Percentiles rank a stretch among this genome's conserved stretches.
Evolutionary conservation across 2,888 invertebrate species (phyloP).

Genomic region (Troides aeacus): DNA sequence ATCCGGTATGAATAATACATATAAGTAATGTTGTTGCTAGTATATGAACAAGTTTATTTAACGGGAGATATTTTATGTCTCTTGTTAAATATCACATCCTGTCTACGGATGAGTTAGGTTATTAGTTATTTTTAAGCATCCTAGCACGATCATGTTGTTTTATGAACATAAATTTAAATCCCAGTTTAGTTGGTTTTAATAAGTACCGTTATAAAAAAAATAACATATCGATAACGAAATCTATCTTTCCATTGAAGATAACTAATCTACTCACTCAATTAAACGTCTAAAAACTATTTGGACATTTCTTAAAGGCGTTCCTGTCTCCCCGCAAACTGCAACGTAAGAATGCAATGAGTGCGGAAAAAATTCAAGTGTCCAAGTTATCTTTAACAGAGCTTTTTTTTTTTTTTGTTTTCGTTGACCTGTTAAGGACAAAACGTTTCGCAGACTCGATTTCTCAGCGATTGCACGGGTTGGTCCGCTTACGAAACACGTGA

Average conservation of each 20-base stretch:
- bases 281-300: neutral
- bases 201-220: too few relatives aligned
- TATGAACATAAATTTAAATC: neutral
- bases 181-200: too few relatives aligned
- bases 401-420: conserved; percentile 16
- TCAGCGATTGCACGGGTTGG: conserved; percentile 45
- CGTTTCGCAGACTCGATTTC: conserved; percentile 63
- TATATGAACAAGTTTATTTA: neutral
- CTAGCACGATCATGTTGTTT: neutral
- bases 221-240: too few relatives aligned
- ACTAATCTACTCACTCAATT: neutral
- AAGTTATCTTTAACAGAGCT: conserved; percentile 4
- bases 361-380: neutral
- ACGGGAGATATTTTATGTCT: neutral
- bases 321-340: neutral
- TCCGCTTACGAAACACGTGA: conserved; percentile 55
- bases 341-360: neutral
- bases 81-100: neutral
- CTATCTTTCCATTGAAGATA: too few relatives aligned
- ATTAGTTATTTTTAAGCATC: neutral
- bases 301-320: too few relatives aligned
- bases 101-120: neutral
- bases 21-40: neutral
- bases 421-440: conserved; percentile 34
- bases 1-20: conserved; percentile 62